Conservation (phyloP, 2,113 vertebrate species). For the Ancistrus triradiatus region DNA sequence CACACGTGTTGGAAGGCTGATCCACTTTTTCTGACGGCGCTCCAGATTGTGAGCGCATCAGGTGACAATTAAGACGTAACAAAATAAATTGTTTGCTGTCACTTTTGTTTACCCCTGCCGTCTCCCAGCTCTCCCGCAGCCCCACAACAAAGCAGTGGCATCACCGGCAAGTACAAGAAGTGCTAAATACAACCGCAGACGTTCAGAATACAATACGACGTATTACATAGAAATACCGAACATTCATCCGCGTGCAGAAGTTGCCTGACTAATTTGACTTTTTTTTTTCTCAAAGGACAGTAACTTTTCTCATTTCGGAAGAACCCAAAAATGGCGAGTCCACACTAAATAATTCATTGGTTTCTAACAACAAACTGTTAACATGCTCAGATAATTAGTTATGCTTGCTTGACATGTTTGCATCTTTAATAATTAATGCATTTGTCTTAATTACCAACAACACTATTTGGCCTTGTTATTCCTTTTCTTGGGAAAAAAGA, state of each 20-base stretch:
- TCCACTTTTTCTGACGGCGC: conserved; percentile 53
- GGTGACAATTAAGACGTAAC: conserved; percentile 75
- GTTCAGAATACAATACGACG: too few species aligned
- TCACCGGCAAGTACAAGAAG: too few species aligned
- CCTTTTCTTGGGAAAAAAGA: conserved; percentile 84
- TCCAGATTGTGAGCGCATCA: conserved; percentile 69
- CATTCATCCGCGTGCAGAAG: too few species aligned
- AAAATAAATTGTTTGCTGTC: conserved; percentile 70
- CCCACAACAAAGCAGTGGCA: conserved; percentile 40
- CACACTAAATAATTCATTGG: conserved; percentile 98
- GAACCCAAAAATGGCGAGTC: conserved; percentile 84
- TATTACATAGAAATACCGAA: too few species aligned
- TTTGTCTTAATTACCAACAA: conserved; percentile 99
- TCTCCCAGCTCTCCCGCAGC: conserved; percentile 45
- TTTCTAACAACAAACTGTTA: conserved; percentile 99
- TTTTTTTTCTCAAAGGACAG: too few species aligned
- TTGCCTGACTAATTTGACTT: too few species aligned
- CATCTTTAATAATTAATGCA: conserved; percentile 99
- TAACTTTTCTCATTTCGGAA: conserved; percentile 82
- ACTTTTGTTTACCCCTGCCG: conserved; percentile 64
- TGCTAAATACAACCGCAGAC: too few species aligned
- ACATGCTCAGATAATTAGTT: conserved; percentile 99
- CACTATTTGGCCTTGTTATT: conserved; percentile 87
- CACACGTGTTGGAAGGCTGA: conserved; percentile 40
- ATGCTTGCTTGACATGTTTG: conserved; percentile 99